Evolutionary conservation across 2,888 invertebrate genomes (phyloP).

Genomic region (Latrodectus hesperus): DNA sequence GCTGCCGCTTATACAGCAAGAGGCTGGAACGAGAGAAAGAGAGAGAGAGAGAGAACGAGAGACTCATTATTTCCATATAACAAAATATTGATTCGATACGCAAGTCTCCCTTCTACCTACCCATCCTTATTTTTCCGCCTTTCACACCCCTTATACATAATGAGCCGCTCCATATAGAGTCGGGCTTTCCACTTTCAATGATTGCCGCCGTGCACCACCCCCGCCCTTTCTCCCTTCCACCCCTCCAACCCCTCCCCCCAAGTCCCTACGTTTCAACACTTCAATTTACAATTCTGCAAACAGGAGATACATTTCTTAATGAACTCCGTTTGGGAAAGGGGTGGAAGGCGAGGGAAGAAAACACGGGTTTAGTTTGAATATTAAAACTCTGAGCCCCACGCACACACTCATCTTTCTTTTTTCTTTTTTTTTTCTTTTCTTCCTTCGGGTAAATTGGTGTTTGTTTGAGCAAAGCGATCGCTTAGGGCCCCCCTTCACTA

Average conservation of each 20-base stretch:
- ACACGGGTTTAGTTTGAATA: constrained; percentile 66
- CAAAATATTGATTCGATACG: constrained; percentile 66
- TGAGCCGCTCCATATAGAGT: constrained; percentile 67
- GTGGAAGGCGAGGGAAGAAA: constrained; percentile 33
- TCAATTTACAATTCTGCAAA: constrained; percentile 64
- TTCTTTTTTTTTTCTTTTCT: not conserved
- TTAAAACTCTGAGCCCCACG: constrained; percentile 48
- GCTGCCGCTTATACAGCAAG: constrained; percentile 20
- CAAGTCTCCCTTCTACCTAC: constrained; percentile 25
- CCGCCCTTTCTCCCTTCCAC: not conserved
- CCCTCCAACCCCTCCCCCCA: constrained; percentile 16
- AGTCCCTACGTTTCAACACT: constrained; percentile 51
- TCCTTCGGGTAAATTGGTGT: constrained; percentile 49
- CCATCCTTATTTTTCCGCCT: constrained; percentile 65
- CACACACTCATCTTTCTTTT: constrained; percentile 19
- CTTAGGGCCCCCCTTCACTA: constrained; percentile 44
- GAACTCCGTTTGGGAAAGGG: constrained; percentile 49
- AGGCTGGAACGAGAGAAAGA: not conserved
- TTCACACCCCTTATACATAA: constrained; percentile 66
- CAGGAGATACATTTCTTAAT: constrained; percentile 68
- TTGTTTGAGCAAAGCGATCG: constrained; percentile 60
- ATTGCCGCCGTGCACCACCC: constrained; percentile 48
- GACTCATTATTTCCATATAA: constrained; percentile 69
- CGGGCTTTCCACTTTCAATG: constrained; percentile 69
- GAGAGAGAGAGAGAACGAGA: constrained; percentile 22